Evolutionary conservation across 2,797 vertebrate species (phyloP).

Genomic region (Phylloscopus collybita): DNA sequence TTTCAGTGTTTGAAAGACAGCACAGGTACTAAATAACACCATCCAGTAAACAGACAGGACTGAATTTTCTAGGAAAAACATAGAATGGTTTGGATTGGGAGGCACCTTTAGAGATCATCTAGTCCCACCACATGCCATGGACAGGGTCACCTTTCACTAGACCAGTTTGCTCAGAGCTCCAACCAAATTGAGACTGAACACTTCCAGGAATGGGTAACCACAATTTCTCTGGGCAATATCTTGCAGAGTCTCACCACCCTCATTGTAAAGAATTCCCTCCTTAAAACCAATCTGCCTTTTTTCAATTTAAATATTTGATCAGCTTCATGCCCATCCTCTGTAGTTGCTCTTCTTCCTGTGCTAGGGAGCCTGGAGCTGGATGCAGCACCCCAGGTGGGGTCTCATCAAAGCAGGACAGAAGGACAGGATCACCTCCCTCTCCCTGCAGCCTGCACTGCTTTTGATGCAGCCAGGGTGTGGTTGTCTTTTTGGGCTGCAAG

Average conservation of each 20-base stretch:
- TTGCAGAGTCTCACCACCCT: background rate
- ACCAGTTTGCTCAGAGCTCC: background rate
- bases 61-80: background rate
- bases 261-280: background rate
- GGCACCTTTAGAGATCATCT: background rate
- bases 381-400: fast-evolving
- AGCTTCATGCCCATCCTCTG: background rate
- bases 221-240: background rate
- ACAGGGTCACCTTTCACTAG: background rate
- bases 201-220: background rate
- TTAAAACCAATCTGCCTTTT: background rate
- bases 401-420: fast-evolving
- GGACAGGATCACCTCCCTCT: fast-evolving
- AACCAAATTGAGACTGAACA: background rate
- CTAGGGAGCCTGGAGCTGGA: background rate
- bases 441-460: background rate
- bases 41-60: background rate
- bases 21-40: background rate
- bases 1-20: background rate
- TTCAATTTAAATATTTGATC: background rate
- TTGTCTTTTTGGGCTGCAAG: fast-evolving
- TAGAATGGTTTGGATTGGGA: background rate
- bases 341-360: fast-evolving
- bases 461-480: background rate
- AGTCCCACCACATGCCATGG: background rate